Evolutionary conservation across 1,140 invertebrate species (phyloP), one percentile per base, ranked within the genome.

Genomic region (Diploscapter pachys): DNA sequence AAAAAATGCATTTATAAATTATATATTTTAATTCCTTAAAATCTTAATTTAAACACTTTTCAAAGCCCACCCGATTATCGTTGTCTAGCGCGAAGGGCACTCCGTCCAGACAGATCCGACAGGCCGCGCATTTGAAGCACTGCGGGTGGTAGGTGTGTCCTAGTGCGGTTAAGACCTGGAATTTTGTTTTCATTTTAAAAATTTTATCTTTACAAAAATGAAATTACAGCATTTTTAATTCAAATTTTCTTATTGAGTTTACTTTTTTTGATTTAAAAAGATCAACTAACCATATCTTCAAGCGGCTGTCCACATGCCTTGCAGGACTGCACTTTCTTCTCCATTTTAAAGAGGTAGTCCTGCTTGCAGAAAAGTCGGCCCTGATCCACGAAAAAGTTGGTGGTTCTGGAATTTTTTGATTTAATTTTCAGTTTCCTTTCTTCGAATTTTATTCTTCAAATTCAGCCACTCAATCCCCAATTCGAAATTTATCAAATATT

Each of bases 61-160:
- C 31, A 31, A 59, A 9, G 51, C 71, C 2, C 31, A 98, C 96
- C 88, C 97, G 96, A 87, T 97, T 96, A 83, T 97, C 93, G 51
- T 95, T 93, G 86, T 98, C 95, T 6, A 96, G 85, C 0, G 96
- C 98, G 84, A 99, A 99, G 6, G 96, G 96, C 53, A 98, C 93
- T 51, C 96, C 96, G 86, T 99, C 96, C 31, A 99, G 88, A 87
- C 95, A 97, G 85, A 96, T 93, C 86, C 96, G 96, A 86, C 96
- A 99, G 62, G 96, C 90, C 86, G 93, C 96, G 86, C 96, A 99
- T 62, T 95, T 91, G 87, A 99, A 99, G 88, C 96, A 99, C 3
- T 94, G 95, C 11, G 96, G 96, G 87, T 99, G 96, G 87, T 97
- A 99, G 0, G 95, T 96, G 87, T 98, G 97, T 5, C 95, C 96